A percentile compares a stretch with the other conserved stretches of the same genome.
Conservation (phyloP, 2,113 vertebrate genomes). For the Vulpes ferrilata region DNA sequence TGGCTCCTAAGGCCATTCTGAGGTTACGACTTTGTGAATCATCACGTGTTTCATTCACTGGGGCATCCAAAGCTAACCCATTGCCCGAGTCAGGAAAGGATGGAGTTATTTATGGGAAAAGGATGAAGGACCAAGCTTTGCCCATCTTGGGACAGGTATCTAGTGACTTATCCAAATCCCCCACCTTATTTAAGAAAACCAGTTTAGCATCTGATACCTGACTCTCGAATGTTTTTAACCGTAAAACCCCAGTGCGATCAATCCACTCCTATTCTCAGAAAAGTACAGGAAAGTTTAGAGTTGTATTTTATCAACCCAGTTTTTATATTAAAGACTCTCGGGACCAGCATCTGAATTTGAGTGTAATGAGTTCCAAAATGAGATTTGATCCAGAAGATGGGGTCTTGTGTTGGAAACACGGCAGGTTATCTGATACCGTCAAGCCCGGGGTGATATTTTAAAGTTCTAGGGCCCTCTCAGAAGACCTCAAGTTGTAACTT, state of each 20-base stretch:
- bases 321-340: neutral
- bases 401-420: too few species aligned
- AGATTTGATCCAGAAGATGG: neutral
- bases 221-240: neutral
- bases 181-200: neutral
- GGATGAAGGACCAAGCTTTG: neutral
- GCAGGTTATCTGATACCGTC: too few species aligned
- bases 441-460: neutral
- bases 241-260: accelerated
- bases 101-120: neutral
- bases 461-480: neutral
- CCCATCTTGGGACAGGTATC: neutral
- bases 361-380: neutral
- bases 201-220: neutral
- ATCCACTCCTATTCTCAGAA: neutral
- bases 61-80: neutral
- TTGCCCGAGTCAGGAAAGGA: neutral
- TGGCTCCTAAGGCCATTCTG: neutral
- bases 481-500: neutral
- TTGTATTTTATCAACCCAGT: neutral
- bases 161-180: neutral
- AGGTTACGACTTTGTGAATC: neutral
- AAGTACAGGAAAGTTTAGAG: neutral
- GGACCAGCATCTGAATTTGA: neutral
- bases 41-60: neutral